These are phyloP conservation scores for Formicarius rufipectus DNA, from an alignment of 2,113 vertebrate genomes.

Conservation along the genomic window DNA sequence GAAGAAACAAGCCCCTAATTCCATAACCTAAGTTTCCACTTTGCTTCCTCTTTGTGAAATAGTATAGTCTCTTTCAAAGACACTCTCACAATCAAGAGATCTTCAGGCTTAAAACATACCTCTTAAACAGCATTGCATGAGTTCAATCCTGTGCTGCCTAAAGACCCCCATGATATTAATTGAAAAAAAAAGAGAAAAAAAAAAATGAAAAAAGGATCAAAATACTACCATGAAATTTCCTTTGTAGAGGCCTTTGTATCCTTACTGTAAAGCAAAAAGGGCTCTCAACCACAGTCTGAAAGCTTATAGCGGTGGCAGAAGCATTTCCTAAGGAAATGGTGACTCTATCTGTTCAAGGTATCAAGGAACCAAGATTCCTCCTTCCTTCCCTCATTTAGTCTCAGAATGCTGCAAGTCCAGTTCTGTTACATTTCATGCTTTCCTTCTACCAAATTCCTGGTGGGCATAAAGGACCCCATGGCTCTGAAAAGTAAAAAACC, in stretches of 20 bases:
- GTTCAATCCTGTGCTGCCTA: not conserved
- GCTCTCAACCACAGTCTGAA: not conserved
- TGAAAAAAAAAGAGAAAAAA: not conserved
- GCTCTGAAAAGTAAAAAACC: not conserved
- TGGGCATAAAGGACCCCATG: not conserved
- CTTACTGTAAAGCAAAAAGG: not conserved
- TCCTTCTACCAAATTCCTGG: not conserved
- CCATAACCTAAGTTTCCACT: not conserved
- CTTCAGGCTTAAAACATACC: not conserved
- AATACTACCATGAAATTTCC: not conserved
- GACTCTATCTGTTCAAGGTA: not conserved
- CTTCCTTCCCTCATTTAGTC: not conserved
- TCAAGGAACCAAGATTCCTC: not conserved
- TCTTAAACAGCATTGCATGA: not conserved
- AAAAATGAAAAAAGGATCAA: not conserved
- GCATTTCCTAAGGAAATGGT: not conserved
- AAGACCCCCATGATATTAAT: not conserved
- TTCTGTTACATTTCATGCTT: not conserved
- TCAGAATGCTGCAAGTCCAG: not conserved
- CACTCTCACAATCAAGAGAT: not conserved
- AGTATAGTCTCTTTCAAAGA: not conserved
- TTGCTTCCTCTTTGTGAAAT: not conserved
- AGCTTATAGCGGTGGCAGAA: not conserved
- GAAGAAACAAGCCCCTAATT: not conserved
- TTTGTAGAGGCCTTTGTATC: not conserved